Evolutionary conservation across 2,888 invertebrate species (phyloP), one percentile per base, ranked within the genome.

Genomic region (Cerastis rubricosa): DNA sequence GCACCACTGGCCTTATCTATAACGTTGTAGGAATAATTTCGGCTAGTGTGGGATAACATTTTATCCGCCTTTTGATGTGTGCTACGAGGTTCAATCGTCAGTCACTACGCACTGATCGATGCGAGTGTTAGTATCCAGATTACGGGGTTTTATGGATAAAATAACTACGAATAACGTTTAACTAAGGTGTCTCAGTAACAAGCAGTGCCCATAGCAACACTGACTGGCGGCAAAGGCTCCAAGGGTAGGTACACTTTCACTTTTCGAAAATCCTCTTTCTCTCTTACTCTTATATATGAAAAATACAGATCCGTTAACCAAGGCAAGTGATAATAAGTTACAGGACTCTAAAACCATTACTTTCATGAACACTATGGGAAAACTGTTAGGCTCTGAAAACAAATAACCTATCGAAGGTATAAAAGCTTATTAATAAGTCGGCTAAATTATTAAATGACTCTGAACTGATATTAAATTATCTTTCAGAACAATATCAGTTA

Each of bases 101-200:
- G 54, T 73, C 45, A 71, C n/a, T 35, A 54, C 29, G 29, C 29
- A 71, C 8, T 54, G 22, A 29, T 72, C 54, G 72, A 54, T 70
- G 12, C 29, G 54, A n/a, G 54, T 54, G 43, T 54, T 70, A 54
- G 71, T 22, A 17, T 54, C 40, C 19, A n/a, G 14, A 49, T 35
- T 11, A 49, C 22, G 51, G 51, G 51, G 54, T 70, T 29, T 43
- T 43, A 12, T 43, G 40, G n/a, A 54, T 29, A 43, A 22, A 72
- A 35, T 35, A 9, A 14, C 35, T 17, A 8, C 7, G n/a, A 17
- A n/a, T 0, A 17, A 64, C 35, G 4, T 35, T 25, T 19, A 35
- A 11, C 9, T 35, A 43, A 64, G 17, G 64, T 43, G 43, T 25
- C 9, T 43, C 17, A 11, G 35, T 19, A 40, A 3, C 59, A 17